These are phyloP conservation scores for Drosophila jambulina DNA, from an alignment of 1,140 invertebrate species.

Conservation along the genomic window DNA sequence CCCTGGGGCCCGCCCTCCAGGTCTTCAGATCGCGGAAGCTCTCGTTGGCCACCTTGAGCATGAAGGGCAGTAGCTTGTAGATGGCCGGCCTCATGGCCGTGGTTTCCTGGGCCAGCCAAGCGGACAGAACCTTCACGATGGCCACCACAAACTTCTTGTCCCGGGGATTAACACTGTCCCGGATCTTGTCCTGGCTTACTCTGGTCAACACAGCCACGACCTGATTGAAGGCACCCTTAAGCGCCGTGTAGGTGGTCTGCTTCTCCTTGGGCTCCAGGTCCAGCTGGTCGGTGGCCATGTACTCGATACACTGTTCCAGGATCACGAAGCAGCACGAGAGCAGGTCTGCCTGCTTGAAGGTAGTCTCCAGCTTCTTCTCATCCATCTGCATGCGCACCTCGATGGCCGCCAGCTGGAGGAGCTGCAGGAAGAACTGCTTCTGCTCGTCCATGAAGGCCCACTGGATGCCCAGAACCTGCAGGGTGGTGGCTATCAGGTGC, in stretches of 20 bases:
- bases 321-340: slow-evolving; percentile 93
- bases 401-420: slow-evolving; percentile 94
- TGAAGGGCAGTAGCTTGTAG: slow-evolving; percentile 91
- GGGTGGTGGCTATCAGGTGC: slow-evolving; percentile 91
- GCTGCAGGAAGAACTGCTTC: slow-evolving; percentile 92
- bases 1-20: slow-evolving; percentile 86
- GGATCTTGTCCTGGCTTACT: slow-evolving; percentile 90
- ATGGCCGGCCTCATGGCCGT: slow-evolving; percentile 94
- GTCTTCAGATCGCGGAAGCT: slow-evolving; percentile 90
- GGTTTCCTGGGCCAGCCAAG: slow-evolving; percentile 96
- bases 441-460: slow-evolving; percentile 92
- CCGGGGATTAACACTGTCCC: slow-evolving; percentile 87
- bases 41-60: slow-evolving; percentile 92
- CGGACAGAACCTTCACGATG: slow-evolving; percentile 92
- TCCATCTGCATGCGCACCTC: slow-evolving; percentile 97
- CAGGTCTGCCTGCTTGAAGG: slow-evolving; percentile 90
- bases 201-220: slow-evolving; percentile 91
- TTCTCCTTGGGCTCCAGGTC: slow-evolving; percentile 95
- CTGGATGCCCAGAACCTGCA: slow-evolving; percentile 93
- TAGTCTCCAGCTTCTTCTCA: slow-evolving; percentile 92
- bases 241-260: slow-evolving; percentile 94
- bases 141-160: slow-evolving; percentile 93
- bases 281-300: slow-evolving; percentile 92
- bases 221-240: slow-evolving; percentile 95
- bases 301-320: slow-evolving; percentile 92